Evolutionary conservation across 2,888 invertebrate species (phyloP), one percentile per base, ranked within the genome.

Genomic region (Agonopterix arenella): DNA sequence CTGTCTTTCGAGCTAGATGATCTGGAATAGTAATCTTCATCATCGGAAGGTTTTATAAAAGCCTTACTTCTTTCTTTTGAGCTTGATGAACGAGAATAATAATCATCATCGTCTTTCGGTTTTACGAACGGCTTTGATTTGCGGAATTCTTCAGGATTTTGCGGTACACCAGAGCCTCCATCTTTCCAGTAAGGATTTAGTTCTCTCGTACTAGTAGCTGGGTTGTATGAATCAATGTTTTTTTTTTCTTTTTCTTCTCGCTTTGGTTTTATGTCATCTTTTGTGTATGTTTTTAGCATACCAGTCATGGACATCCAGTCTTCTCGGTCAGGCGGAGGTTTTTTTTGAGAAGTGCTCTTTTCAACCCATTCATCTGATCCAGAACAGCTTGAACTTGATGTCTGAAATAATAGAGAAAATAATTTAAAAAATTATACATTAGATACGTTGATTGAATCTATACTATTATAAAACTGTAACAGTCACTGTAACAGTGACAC

Each of bases 131-230:
- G 66, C 51, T 65, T 75, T 16, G 82, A 68, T 64, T 78, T 81
- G 61, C 76, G 67, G 60, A 79, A 74, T 66, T 73, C 71, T 56
- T 83, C 75, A 45, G 76, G 53, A 48, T 78, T 73, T 63, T 78
- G 75, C 0, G 98, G 98, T 52, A 98, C 72, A 1, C 98, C 98
- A 48, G 91, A 91, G 0, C 98, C 98, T 44, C 96, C 97, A 77
- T 94, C 90, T 86, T 94, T 97, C 97, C 97, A 98, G 70, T 96
- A 95, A 0, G 97, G 97, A 90, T 98, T 98, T 49, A 98, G 83
- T 82, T 98, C 98, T 65, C 93, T 89, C 1, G 79, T 80, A 73
- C 93, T 94, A 55, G 93, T 93, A 0, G 93, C 92, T 11, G 95
- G 95, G 73, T 93, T 91, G 62, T 93, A 93, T 42, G 90, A 84